Conservation (phyloP, 2,113 vertebrate species). For the Andinoacara biseriatus region DNA sequence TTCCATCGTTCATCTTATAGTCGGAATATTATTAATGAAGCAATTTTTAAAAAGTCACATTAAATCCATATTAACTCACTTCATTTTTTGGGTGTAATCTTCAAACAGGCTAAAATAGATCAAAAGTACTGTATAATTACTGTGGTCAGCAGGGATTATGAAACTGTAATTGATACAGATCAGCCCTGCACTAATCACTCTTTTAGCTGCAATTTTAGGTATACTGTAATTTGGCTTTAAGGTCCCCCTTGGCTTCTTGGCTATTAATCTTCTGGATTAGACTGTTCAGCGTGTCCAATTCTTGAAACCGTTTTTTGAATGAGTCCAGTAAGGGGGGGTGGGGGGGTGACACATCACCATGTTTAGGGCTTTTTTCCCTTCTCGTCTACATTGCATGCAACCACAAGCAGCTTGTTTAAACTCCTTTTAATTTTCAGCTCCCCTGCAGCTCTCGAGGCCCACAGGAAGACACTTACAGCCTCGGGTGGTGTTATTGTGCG, state of each 20-base stretch:
- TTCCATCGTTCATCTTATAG: slow-evolving; percentile 31
- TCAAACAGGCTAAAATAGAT: slow-evolving; percentile 75
- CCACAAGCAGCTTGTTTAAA: slow-evolving; percentile 27
- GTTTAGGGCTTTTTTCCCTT: slow-evolving; percentile 26
- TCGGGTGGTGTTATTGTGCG: not conserved
- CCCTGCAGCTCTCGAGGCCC: slow-evolving; percentile 7
- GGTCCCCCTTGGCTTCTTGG: slow-evolving; percentile 70
- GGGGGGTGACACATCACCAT: slow-evolving; percentile 8
- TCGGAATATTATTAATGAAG: slow-evolving; percentile 57
- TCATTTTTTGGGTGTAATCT: slow-evolving; percentile 70
- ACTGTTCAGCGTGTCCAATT: slow-evolving; percentile 66
- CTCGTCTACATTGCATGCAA: not conserved
- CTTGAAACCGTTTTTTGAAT: slow-evolving; percentile 41
- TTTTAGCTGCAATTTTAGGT: slow-evolving; percentile 73
- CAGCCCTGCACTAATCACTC: slow-evolving; percentile 76
- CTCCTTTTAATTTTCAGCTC: slow-evolving; percentile 10
- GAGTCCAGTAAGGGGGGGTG: slow-evolving; percentile 35
- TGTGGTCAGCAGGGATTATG: slow-evolving; percentile 77
- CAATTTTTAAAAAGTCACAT: slow-evolving; percentile 55
- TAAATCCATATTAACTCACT: slow-evolving; percentile 71
- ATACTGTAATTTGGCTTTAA: slow-evolving; percentile 72
- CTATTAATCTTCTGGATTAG: slow-evolving; percentile 76
- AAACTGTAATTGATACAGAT: slow-evolving; percentile 77
- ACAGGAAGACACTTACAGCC: slow-evolving; percentile 23
- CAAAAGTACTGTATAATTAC: slow-evolving; percentile 76